These are phyloP conservation scores for Agrypnia vestita DNA, from an alignment of 1,140 invertebrate genomes.

Conservation along the genomic window DNA sequence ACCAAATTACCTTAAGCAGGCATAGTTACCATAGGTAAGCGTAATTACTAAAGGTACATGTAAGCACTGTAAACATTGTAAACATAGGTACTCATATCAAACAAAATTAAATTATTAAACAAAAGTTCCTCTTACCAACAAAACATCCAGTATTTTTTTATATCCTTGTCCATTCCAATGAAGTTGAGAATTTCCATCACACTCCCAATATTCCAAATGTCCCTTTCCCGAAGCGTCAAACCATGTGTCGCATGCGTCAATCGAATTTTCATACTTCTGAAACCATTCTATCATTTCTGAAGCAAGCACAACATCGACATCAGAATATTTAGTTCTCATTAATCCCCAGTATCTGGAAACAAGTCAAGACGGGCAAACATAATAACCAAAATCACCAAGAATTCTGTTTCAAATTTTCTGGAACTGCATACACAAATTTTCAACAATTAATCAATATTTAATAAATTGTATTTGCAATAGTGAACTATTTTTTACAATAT, in stretches of 20 bases:
- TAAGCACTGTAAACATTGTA: not conserved
- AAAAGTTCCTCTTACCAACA: slow-evolving; percentile 70
- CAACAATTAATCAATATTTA: too few species aligned
- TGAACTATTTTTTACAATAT: too few species aligned
- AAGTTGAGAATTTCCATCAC: slow-evolving; percentile 74
- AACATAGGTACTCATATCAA: too few species aligned
- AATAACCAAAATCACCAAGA: not conserved
- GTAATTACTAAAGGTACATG: not conserved
- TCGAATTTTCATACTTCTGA: slow-evolving; percentile 68
- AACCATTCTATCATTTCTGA: slow-evolving; percentile 17
- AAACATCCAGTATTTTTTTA: slow-evolving; percentile 73
- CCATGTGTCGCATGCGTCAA: slow-evolving; percentile 76
- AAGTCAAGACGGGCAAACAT: not conserved
- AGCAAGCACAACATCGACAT: not conserved
- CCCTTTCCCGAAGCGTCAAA: slow-evolving; percentile 75
- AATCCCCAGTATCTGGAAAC: slow-evolving; percentile 23
- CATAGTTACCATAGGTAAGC: too few species aligned
- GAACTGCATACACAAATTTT: too few species aligned
- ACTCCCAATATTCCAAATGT: slow-evolving; percentile 73
- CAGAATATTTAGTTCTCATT: slow-evolving; percentile 10
- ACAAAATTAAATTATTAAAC: not conserved
- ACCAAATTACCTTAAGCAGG: too few species aligned
- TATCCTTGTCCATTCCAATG: slow-evolving; percentile 78
- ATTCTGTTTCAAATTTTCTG: too few species aligned
- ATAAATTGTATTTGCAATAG: too few species aligned